Percentiles rank a stretch among this genome's conserved stretches.
Conservation (phyloP, 2,113 vertebrate species). For the Mormyrus lacerda region DNA sequence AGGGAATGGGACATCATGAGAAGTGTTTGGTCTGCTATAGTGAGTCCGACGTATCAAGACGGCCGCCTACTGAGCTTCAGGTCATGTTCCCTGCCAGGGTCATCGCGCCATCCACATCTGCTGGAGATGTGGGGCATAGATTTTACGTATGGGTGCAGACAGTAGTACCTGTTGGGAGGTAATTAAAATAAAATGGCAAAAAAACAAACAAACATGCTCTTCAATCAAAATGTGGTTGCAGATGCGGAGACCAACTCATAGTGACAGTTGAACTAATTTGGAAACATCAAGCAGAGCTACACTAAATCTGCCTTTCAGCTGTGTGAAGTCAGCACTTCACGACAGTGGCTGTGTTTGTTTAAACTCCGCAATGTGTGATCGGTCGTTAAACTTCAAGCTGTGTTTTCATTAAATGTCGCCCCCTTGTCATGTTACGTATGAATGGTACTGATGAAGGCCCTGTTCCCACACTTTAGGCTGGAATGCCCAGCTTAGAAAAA, state of each 20-base stretch:
- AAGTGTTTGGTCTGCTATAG: background rate
- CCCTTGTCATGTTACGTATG: background rate
- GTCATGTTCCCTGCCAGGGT: background rate
- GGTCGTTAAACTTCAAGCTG: background rate
- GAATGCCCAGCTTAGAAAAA: background rate
- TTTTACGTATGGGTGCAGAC: background rate
- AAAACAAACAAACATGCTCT: background rate
- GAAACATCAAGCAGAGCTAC: background rate
- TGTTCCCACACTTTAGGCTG: background rate
- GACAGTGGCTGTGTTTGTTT: background rate
- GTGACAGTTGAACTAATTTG: constrained; percentile 14
- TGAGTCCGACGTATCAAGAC: background rate
- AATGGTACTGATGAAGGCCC: background rate
- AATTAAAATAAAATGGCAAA: background rate
- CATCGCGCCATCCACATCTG: background rate
- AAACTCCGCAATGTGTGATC: background rate
- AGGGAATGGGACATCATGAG: background rate
- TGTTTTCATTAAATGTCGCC: background rate
- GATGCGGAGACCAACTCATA: background rate
- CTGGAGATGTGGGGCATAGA: background rate
- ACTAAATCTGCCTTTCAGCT: constrained; percentile 1
- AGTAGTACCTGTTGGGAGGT: background rate
- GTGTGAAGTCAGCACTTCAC: background rate
- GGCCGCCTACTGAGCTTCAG: background rate
- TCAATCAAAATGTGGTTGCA: background rate